Percentiles rank a stretch among this genome's conserved stretches.
Conservation (phyloP, 2,113 vertebrate species). For the Machaerirhynchus nigripectus region DNA sequence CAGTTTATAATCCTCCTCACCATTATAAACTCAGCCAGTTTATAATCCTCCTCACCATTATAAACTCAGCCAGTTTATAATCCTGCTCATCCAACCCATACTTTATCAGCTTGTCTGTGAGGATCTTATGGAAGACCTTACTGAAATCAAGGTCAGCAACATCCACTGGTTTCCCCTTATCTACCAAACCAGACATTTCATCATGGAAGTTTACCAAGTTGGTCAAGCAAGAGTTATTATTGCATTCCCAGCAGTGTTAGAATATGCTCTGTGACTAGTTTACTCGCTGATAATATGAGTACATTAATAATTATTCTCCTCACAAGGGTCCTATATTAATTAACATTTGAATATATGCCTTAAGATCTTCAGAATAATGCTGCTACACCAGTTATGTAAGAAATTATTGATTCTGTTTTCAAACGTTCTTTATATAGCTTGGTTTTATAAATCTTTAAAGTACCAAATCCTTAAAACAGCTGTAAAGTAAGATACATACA, state of each 20-base stretch:
- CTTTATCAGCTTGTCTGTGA: neutral
- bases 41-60: neutral
- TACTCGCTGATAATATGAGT: neutral
- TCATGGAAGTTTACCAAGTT: neutral
- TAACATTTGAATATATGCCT: neutral
- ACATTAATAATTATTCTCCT: neutral
- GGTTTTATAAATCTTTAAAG: neutral
- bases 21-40: too few species aligned
- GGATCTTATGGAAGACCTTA: neutral
- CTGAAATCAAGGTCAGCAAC: neutral
- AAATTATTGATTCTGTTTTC: neutral
- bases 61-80: too few species aligned
- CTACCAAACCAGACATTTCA: neutral
- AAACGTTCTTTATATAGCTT: neutral
- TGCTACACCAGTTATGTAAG: neutral
- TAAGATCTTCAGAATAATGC: neutral
- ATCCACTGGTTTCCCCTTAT: neutral
- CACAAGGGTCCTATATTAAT: neutral
- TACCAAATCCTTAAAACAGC: neutral
- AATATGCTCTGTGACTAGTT: neutral
- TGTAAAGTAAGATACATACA: neutral
- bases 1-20: neutral
- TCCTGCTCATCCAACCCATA: neutral
- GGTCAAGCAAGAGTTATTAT: neutral
- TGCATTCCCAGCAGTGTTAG: neutral